A percentile compares a stretch with the other conserved stretches of the same genome.
Conservation (phyloP, 2,797 vertebrate genomes). For the Orientallactaga sibirica region DNA sequence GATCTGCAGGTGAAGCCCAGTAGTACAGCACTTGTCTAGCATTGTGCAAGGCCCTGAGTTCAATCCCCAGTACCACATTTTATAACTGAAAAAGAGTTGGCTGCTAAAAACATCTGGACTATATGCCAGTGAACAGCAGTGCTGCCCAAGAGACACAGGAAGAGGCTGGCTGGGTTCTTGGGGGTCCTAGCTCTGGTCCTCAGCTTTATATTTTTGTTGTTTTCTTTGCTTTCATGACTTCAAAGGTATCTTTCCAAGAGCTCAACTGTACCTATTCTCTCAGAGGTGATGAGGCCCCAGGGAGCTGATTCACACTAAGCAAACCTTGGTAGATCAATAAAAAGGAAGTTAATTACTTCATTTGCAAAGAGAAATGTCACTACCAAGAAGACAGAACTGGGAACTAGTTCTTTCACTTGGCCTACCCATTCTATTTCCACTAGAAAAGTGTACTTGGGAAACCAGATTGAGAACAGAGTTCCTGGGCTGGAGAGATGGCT, state of each 20-base stretch:
- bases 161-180: constrained; percentile 3
- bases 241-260: constrained; percentile 23
- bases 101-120: neutral
- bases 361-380: constrained; percentile 40
- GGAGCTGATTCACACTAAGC: constrained; percentile 15
- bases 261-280: neutral
- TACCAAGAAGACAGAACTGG: neutral
- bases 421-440: neutral
- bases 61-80: neutral
- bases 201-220: constrained; percentile 30
- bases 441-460: constrained; percentile 11
- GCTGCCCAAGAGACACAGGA: constrained; percentile 35
- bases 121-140: neutral
- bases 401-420: neutral
- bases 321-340: constrained; percentile 8
- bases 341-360: constrained; percentile 8
- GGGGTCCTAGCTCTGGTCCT: neutral
- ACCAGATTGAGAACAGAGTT: neutral
- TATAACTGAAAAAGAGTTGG: neutral
- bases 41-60: neutral
- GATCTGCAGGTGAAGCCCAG: neutral
- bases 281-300: neutral
- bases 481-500: no score
- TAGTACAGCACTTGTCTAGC: neutral
- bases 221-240: constrained; percentile 60